These are phyloP conservation scores for Acropora tenuis DNA, from an alignment of 64 coral and sea anemone species.

Conservation along the genomic window DNA sequence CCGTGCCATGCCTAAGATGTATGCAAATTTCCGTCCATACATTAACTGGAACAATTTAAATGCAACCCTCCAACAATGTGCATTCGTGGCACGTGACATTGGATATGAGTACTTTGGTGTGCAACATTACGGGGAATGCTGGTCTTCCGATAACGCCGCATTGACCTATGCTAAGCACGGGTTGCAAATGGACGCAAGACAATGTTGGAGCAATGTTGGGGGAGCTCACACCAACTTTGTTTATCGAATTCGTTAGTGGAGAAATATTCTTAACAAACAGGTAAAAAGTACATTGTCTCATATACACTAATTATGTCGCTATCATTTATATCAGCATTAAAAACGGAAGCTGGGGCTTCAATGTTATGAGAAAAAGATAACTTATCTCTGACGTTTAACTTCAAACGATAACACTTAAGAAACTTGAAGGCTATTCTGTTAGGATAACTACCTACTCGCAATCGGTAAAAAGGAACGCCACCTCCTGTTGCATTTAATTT, in stretches of 20 bases:
- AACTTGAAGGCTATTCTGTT: no score
- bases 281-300: background rate
- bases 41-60: conserved; percentile 52
- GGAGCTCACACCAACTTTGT: conserved; percentile 3
- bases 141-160: conserved; percentile 47
- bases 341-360: no score
- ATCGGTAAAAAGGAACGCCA: no score
- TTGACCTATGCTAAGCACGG: background rate
- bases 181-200: background rate
- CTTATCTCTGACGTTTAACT: no score
- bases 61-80: conserved; percentile 48
- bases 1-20: conserved; percentile 39
- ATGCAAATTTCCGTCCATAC: conserved; percentile 51
- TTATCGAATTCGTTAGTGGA: background rate
- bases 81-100: conserved; percentile 44
- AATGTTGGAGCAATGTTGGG: conserved; percentile 26
- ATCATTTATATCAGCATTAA: no score
- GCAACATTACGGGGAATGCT: conserved; percentile 80
- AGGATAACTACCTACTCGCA: no score
- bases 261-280: background rate
- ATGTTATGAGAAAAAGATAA: no score
- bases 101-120: conserved; percentile 62
- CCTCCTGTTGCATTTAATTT: no score
- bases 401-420: no score
- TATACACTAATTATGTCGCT: no score